Base-by-base conservation (phyloP, 1,140 invertebrate genomes). In the Cydia amplana region DNA sequence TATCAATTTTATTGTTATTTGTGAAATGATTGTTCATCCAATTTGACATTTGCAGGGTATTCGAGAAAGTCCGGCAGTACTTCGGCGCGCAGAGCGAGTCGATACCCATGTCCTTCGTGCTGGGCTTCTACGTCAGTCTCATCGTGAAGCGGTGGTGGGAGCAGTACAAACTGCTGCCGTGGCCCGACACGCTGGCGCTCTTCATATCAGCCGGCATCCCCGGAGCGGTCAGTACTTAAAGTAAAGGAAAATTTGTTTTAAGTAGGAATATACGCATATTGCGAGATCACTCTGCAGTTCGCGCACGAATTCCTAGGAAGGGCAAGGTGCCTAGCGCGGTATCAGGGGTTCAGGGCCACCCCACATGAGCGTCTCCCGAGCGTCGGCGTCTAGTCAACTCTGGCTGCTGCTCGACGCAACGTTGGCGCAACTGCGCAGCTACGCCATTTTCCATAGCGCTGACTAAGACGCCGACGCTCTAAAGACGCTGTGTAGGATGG, bases 121-220 rank as follows among this genome's bases (percentile, higher is more conserved):
- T 99, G 74, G 98, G 97, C 79, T 99, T 99, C 94, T 99, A 98
- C 93, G 97, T 99, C 55, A 97, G 95, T 79, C 94, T 98, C 77
- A 96, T 98, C 28, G 97, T 98, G 72, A 97, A 96, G 83, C 94
- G 98, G 85, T 99, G 97, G 97, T 98, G 97, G 97, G 97, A 98
- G 83, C 97, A 98, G 85, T 98, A 97, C 92, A 95, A 96, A 92
- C 93, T 98, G 81, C 92, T 98, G 76, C 97, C 97, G 20, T 98
- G 97, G 97, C 97, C 97, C 0, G 97, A 98, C 90, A 97, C 97
- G 74, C 93, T 98, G 75, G 97, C 97, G 2, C 94, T 98, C 40
- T 98, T 97, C 89, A 96, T 98, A 84, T 97, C 96, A 83, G 97
- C 97, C 0, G 97, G 96, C 64, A 97, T 99, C 83, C 96, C 97